These are phyloP conservation scores for Dreissena polymorpha DNA, from an alignment of 1,140 invertebrate genomes.

Conservation along the genomic window DNA sequence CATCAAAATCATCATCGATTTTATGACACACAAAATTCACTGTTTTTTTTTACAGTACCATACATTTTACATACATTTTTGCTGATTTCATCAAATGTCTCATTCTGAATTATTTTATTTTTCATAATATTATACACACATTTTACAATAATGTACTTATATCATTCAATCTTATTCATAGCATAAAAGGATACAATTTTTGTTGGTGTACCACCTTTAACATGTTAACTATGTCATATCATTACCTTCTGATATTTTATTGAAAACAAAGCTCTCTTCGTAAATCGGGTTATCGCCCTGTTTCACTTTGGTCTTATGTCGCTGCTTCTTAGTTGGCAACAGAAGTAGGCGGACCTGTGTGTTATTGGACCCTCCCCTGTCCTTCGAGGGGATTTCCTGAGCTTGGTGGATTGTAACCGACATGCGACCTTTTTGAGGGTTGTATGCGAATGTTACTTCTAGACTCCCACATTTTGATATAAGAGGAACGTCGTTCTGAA, in stretches of 20 bases:
- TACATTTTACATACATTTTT: no score
- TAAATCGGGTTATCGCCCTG: conserved; percentile 93
- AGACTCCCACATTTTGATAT: conserved; percentile 86
- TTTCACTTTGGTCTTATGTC: conserved; percentile 94
- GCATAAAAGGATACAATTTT: no score
- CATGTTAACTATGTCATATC: neutral
- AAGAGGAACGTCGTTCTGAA: conserved; percentile 77
- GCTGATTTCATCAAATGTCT: no score
- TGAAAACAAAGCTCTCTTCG: conserved; percentile 95
- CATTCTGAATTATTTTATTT: no score
- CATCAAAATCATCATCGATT: no score
- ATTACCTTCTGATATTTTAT: conserved; percentile 92
- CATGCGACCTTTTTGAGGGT: conserved; percentile 93
- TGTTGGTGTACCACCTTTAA: no score
- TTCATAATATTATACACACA: no score
- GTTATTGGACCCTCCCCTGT: conserved; percentile 88
- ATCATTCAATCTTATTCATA: no score
- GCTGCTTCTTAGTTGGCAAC: conserved; percentile 94
- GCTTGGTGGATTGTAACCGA: conserved; percentile 94
- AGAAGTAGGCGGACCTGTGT: conserved; percentile 92
- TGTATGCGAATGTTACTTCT: conserved; percentile 93
- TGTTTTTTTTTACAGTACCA: no score
- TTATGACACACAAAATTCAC: no score
- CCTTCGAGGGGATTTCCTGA: conserved; percentile 87
- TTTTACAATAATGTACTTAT: no score